Evolutionary conservation across 2,888 invertebrate genomes (phyloP).

Genomic region (Agrochola lota): DNA sequence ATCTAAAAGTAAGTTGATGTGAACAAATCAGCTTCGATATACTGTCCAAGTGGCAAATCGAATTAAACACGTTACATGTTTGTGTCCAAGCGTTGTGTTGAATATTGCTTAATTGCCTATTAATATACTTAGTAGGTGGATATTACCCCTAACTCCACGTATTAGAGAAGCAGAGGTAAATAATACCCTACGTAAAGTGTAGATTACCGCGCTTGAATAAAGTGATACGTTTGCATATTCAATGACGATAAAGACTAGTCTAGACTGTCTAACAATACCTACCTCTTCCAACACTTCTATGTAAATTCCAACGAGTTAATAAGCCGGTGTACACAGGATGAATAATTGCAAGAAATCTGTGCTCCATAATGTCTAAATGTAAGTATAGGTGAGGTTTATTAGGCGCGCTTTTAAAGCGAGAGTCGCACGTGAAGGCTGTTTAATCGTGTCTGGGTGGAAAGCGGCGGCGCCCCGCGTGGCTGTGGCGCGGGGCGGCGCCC

Average conservation of each 20-base stretch:
- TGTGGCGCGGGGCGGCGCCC: conserved; percentile 88
- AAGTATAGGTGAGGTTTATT: conserved; percentile 84
- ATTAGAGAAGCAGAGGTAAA: conserved; percentile 34
- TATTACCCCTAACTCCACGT: conserved; percentile 9
- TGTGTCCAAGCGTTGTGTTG: conserved; percentile 2
- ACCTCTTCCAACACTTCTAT: conserved; percentile 32
- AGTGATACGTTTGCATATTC: conserved; percentile 59
- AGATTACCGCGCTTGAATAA: conserved; percentile 59
- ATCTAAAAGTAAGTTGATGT: background rate
- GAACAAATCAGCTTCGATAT: background rate
- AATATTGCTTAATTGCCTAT: conserved; percentile 23
- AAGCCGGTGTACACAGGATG: conserved; percentile 50
- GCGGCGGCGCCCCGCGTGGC: conserved; percentile 74
- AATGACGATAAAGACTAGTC: conserved; percentile 53
- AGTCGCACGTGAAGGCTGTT: conserved; percentile 85
- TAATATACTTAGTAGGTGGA: conserved; percentile 5
- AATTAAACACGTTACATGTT: background rate
- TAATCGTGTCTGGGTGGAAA: conserved; percentile 84
- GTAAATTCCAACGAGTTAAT: conserved; percentile 49
- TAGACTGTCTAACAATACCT: conserved; percentile 47
- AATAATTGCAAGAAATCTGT: conserved; percentile 69
- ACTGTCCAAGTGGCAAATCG: background rate
- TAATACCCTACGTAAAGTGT: conserved; percentile 46
- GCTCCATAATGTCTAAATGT: conserved; percentile 76
- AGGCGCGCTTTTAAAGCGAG: conserved; percentile 77